Evolutionary conservation across 2,113 vertebrate genomes (phyloP), one percentile per base, ranked within the genome.

Genomic region (Aplodontia rufa): DNA sequence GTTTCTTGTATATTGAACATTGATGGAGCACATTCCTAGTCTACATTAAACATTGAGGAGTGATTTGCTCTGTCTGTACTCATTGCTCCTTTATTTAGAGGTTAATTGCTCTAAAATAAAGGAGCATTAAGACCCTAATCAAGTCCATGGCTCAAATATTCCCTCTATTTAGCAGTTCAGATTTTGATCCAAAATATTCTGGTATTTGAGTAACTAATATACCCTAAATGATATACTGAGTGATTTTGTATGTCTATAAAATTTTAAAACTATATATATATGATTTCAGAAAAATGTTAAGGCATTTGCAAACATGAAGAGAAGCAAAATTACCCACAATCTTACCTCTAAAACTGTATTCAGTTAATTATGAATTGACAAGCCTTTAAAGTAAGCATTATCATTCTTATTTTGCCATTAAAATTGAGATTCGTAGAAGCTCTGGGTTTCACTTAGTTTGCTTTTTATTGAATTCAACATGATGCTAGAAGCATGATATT

Each of bases 71-170:
- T 90, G 19, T 69, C 51, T 90, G 19, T 69, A 45, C 45, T 93
- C 49, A 47, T 85, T 96, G 95, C 47, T 76, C 35, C 49, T 96
- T 87, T 86, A 87, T 92, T 87, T 90, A 71, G n/a, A 90, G 87
- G 64, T 89, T 81, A 94, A 96, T 93, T 78, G 58, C 6, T 60
- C 12, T 32, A 94, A 90, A 95, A 83, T 94, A 93, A 95, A 72
- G 66, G 32, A 88, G 8, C 62, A 85, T 62, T 93, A 95, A 92
- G n/a, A 22, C 55, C n/a, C 14, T n/a, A 81, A 49, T 89, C 85
- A 93, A 94, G 95, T 82, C 6, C 32, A 71, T 84, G 53, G n/a
- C 68, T 96, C 66, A 75, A 90, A 69, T 80, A 80, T 32, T 28
- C 28, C 95, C 93, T 95, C 45, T 90, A 53, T n/a, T 95, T 84